Conservation (phyloP, 2,797 vertebrate species). For the Schizopygopsis pylzovi region DNA sequence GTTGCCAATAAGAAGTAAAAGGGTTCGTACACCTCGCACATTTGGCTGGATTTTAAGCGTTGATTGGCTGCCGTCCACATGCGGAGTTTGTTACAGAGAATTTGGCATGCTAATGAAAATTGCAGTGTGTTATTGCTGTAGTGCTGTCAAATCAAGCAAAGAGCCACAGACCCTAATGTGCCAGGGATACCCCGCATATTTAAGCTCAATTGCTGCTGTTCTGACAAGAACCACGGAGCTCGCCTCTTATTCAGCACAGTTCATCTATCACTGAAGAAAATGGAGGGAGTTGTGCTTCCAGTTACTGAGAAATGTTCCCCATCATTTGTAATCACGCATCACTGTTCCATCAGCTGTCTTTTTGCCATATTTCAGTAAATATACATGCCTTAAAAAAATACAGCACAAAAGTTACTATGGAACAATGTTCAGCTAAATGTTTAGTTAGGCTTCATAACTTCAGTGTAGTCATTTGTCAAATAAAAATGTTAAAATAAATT, state of each 20-base stretch:
- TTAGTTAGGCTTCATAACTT: not conserved
- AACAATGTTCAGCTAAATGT: not conserved
- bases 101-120: slow-evolving; percentile 79
- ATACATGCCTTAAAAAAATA: not conserved
- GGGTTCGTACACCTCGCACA: slow-evolving; percentile 49
- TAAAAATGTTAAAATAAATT: not conserved
- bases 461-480: not conserved
- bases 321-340: slow-evolving; percentile 30
- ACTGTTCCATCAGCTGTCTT: not conserved
- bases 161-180: slow-evolving; percentile 46
- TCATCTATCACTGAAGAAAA: slow-evolving; percentile 59
- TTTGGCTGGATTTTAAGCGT: slow-evolving; percentile 59
- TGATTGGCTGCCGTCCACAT: slow-evolving; percentile 63
- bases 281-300: slow-evolving; percentile 9
- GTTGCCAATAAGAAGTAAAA: slow-evolving; percentile 47
- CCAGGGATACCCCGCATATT: slow-evolving; percentile 59
- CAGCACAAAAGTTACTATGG: not conserved
- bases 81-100: slow-evolving; percentile 59
- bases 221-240: slow-evolving; percentile 64
- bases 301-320: slow-evolving; percentile 14
- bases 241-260: slow-evolving; percentile 63
- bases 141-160: slow-evolving; percentile 66
- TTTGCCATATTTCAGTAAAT: not conserved
- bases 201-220: slow-evolving; percentile 63
- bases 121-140: slow-evolving; percentile 71